These are phyloP conservation scores for Tuta absoluta DNA, from an alignment of 2,888 invertebrate genomes.

Conservation along the genomic window DNA sequence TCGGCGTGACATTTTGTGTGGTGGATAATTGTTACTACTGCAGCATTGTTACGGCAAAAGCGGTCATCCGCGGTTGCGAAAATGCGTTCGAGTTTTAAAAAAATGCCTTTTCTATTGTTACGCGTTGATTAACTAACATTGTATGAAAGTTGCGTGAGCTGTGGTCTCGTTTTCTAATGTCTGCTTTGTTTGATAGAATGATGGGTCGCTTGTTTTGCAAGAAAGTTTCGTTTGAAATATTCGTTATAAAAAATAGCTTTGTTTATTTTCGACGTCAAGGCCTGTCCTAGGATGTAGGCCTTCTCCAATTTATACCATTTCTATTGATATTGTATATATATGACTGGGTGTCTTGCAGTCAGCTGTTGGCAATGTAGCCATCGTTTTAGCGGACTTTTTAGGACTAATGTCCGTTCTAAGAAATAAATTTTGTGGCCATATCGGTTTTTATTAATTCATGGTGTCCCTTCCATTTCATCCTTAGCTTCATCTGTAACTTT, in stretches of 20 bases:
- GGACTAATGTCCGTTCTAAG: too few species aligned
- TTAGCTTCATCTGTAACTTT: too few species aligned
- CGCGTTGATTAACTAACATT: constrained; percentile 9
- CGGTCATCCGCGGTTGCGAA: constrained; percentile 51
- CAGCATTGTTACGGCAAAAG: constrained; percentile 47
- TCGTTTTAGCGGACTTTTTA: too few species aligned
- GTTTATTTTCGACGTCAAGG: too few species aligned
- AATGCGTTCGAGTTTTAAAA: constrained; percentile 30
- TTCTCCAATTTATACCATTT: too few species aligned
- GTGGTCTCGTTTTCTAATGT: not conserved
- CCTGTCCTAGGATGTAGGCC: too few species aligned
- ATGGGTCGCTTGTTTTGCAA: not conserved
- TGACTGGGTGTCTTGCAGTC: too few species aligned
- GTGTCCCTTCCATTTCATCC: too few species aligned
- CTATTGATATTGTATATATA: too few species aligned
- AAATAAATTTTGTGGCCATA: too few species aligned
- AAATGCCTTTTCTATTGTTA: constrained; percentile 13
- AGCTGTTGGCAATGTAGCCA: too few species aligned
- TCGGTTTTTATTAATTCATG: too few species aligned
- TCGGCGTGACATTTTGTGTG: constrained; percentile 72
- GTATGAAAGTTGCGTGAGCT: constrained; percentile 8
- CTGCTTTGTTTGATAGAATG: constrained; percentile 1
- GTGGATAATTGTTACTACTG: constrained; percentile 48
- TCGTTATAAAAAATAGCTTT: not conserved
- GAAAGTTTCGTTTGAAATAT: not conserved